These are phyloP conservation scores for Lepidothrix coronata DNA, from an alignment of 2,113 vertebrate genomes.

Conservation along the genomic window DNA sequence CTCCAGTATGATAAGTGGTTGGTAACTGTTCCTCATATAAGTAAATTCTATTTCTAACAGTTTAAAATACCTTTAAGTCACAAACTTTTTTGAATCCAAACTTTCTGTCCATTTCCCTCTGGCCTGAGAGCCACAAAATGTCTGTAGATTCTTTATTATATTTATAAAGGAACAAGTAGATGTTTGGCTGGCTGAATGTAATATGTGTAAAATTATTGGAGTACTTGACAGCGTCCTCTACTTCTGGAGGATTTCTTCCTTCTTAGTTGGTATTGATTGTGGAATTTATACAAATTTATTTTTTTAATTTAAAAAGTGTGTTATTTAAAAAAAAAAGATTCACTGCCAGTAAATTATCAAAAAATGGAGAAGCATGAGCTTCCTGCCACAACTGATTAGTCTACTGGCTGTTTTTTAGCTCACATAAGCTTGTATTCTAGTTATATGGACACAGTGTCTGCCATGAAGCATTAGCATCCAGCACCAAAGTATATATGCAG, in stretches of 20 bases:
- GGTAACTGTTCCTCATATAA: neutral
- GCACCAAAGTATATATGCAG: neutral
- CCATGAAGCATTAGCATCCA: conserved; percentile 20
- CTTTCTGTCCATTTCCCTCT: neutral
- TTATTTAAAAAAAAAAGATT: neutral
- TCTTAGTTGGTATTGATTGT: neutral
- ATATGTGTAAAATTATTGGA: neutral
- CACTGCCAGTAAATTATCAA: neutral
- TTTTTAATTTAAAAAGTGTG: neutral
- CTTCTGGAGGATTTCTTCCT: neutral
- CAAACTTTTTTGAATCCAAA: neutral
- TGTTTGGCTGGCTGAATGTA: neutral
- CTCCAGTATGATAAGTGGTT: neutral
- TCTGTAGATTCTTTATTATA: neutral
- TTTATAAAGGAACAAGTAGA: neutral
- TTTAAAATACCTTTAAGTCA: neutral
- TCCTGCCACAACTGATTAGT: conserved; percentile 53
- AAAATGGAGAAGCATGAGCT: conserved; percentile 48
- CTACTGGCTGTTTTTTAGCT: neutral
- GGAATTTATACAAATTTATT: neutral
- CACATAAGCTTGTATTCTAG: conserved; percentile 7
- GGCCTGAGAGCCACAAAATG: neutral
- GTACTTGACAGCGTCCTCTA: neutral
- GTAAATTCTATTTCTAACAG: neutral
- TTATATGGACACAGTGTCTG: conserved; percentile 12